Conservation (phyloP, 2,888 invertebrate species). For the Ditula angustiorana region DNA sequence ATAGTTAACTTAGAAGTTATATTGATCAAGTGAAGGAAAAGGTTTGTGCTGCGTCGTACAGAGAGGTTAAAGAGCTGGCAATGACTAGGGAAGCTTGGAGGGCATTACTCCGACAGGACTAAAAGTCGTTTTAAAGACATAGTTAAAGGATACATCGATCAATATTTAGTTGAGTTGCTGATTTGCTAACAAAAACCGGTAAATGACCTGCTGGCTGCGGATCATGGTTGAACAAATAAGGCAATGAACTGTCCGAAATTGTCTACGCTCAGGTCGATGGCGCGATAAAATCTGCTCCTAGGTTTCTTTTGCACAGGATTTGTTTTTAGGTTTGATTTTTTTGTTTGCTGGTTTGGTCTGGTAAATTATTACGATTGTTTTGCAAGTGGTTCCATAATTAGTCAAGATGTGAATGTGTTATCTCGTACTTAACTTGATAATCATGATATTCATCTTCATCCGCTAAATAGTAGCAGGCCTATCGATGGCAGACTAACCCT, state of each 20-base stretch:
- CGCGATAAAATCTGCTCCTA: background rate
- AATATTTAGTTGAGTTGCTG: background rate
- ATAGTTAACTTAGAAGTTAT: no score
- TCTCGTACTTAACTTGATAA: background rate
- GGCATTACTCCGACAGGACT: no score
- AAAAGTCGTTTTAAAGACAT: no score
- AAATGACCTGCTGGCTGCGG: background rate
- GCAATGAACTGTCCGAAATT: conserved; percentile 3
- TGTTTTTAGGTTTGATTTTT: no score
- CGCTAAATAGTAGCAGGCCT: background rate
- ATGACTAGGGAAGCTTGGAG: no score
- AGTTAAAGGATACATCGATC: background rate
- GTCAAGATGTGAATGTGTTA: background rate
- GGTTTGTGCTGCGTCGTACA: no score
- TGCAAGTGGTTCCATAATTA: background rate
- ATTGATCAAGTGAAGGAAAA: no score
- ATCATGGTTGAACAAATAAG: conserved; percentile 1
- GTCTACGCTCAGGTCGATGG: conserved; percentile 6
- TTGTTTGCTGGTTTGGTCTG: background rate
- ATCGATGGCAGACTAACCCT: conserved; percentile 28
- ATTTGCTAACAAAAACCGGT: background rate
- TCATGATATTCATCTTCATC: background rate
- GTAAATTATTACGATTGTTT: background rate
- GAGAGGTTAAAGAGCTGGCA: no score
- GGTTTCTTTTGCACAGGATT: no score